Base-by-base conservation (phyloP, 2,888 invertebrate species). In the Eupithecia centaureata region DNA sequence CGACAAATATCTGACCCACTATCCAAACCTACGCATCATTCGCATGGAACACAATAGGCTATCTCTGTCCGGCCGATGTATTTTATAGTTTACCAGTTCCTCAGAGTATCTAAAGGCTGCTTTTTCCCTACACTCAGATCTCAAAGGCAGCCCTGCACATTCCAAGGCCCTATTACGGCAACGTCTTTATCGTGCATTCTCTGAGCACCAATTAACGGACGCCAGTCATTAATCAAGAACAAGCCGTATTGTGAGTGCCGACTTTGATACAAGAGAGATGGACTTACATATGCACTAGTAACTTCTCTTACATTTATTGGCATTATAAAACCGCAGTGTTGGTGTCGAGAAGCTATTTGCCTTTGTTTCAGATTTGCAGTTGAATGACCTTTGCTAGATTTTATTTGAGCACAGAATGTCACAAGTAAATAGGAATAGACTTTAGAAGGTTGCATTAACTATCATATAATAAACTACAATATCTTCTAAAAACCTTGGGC, bases 141-240 rank as follows among this genome's bases (percentile, higher is more conserved):
- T 59, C 32, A 59, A 25, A 54, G 3, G 61, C 62, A 56, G 28
- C n/a, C 27, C 62, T 69, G 22, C 42, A 51, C 64, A 68, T 64
- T 61, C 42, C 51, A 35, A 51, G 54, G 32, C 58, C 51, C 66
- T 70, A 61, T 66, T 66, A 66, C 22, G 56, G 65, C 58, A 28
- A 64, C 63, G 32, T 70, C 63, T 66, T 70, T 61, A 70, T 66
- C 63, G 61, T 66, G 56, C 65, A 58, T 61, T 60, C 68, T 63
- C 68, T 47, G 60, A 68, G 57, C 66, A 32, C 57, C 63, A 69
- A 69, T 69, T 69, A 62, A 61, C 47, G 47, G 47, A 56, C 63
- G 63, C 54, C 62, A 56, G 69, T 52, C 66, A 52, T 61, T 58
- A 63, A 70, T 70, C 66, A 66, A 28, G 15, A 28, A 69, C 63